Conservation (phyloP, 1,140 invertebrate species). For the Orchesella cincta region DNA sequence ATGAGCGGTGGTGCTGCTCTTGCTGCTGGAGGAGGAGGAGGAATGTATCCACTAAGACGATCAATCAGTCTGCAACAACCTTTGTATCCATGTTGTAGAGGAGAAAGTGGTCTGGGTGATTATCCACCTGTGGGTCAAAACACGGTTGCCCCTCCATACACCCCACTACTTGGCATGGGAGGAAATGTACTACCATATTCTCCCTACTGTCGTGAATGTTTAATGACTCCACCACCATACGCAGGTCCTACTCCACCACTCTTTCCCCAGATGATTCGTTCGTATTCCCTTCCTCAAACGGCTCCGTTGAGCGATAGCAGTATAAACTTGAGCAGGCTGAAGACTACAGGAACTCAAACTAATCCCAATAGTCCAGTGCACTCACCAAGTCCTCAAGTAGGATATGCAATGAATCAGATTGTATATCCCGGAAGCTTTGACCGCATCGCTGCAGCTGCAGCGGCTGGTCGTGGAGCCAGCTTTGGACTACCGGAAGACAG, state of each 20-base stretch:
- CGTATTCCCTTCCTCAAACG: slow-evolving; percentile 47
- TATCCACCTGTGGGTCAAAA: slow-evolving; percentile 2
- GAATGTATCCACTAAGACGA: slow-evolving; percentile 44
- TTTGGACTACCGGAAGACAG: slow-evolving; percentile 20
- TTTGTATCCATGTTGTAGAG: slow-evolving; percentile 41
- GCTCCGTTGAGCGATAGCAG: slow-evolving; percentile 14
- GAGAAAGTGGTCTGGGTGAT: slow-evolving; percentile 19
- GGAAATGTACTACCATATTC: slow-evolving; percentile 24
- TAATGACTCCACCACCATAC: slow-evolving; percentile 20
- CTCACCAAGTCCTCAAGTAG: slow-evolving; percentile 22
- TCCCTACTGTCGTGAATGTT: slow-evolving; percentile 46
- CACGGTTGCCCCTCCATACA: slow-evolving; percentile 23
- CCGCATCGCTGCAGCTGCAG: slow-evolving; percentile 6
- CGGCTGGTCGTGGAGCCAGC: neutral
- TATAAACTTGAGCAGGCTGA: slow-evolving; percentile 14
- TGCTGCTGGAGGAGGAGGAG: neutral
- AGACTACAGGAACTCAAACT: slow-evolving; percentile 48
- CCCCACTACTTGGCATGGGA: neutral
- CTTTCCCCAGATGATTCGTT: slow-evolving; percentile 43
- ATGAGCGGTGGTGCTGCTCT: neutral
- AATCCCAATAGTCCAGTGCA: slow-evolving; percentile 47
- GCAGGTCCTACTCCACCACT: neutral
- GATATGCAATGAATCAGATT: neutral
- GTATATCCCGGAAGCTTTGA: slow-evolving; percentile 42
- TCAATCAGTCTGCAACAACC: slow-evolving; percentile 48